These are phyloP conservation scores for Xestobium rufovillosum DNA, from an alignment of 2,888 invertebrate genomes.

Conservation along the genomic window DNA sequence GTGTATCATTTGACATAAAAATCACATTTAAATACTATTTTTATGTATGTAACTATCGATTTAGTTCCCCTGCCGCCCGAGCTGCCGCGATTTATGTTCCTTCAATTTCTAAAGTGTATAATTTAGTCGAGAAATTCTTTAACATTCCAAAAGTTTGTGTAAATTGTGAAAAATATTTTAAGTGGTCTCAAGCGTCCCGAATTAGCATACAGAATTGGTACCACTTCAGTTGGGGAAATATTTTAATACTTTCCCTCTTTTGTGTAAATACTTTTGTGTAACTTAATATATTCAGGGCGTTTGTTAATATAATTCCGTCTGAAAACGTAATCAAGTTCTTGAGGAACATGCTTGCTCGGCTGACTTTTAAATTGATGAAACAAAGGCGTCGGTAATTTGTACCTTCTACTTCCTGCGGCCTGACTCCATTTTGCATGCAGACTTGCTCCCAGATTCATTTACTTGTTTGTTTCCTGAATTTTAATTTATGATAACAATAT, in stretches of 20 bases:
- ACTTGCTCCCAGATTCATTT: no score
- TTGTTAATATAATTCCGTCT: constrained; percentile 13
- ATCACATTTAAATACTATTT: no score
- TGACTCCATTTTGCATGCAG: constrained; percentile 29
- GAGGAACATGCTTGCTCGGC: constrained; percentile 16
- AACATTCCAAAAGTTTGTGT: no score
- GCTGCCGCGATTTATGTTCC: no score
- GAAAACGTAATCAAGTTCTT: constrained; percentile 12
- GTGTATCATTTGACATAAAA: no score
- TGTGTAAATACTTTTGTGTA: constrained; percentile 6
- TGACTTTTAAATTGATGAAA: constrained; percentile 29
- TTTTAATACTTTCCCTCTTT: constrained; percentile 10
- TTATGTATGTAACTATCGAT: no score
- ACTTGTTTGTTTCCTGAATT: no score
- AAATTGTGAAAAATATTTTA: no score
- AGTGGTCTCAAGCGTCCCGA: neutral
- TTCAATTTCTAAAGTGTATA: no score
- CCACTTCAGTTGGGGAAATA: constrained; percentile 18
- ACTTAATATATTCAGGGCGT: constrained; percentile 9
- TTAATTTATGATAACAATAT: no score
- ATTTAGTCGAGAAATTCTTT: no score
- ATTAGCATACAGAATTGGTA: neutral
- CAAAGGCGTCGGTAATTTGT: constrained; percentile 27
- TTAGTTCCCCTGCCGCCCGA: no score
- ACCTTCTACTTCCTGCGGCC: constrained; percentile 25